These are phyloP conservation scores for Steinernema hermaphroditum DNA, from an alignment of 2,888 invertebrate species.

Conservation along the genomic window DNA sequence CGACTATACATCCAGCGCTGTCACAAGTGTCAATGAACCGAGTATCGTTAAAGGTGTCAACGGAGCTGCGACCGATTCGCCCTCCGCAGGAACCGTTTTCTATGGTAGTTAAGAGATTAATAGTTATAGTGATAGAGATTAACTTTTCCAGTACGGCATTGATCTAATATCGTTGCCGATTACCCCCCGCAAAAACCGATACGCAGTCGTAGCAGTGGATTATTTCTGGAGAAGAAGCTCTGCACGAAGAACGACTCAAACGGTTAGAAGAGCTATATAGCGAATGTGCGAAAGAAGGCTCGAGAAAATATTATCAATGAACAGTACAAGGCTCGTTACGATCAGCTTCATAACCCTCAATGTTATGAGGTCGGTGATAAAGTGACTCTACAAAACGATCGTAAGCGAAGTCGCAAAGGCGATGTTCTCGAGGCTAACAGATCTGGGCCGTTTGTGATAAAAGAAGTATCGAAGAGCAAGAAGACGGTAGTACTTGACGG, in stretches of 20 bases:
- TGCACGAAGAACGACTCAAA: not conserved
- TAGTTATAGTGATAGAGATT: not conserved
- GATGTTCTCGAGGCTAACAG: too few species aligned
- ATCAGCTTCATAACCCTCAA: not conserved
- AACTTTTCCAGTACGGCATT: not conserved
- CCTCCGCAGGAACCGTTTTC: not conserved
- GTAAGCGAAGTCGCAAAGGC: too few species aligned
- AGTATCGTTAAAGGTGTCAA: not conserved
- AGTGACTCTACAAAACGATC: not conserved
- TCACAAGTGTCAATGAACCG: not conserved
- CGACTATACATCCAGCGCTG: not conserved
- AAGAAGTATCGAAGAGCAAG: too few species aligned
- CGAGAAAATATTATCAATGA: not conserved
- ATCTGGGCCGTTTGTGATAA: too few species aligned
- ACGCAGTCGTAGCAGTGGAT: not conserved
- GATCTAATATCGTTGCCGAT: not conserved
- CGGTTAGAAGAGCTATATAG: not conserved
- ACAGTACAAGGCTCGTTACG: not conserved
- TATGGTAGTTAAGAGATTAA: not conserved
- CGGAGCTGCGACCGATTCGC: not conserved
- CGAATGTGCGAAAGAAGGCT: too few species aligned
- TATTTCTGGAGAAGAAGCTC: not conserved
- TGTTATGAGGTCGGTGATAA: not conserved
- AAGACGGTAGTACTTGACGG: too few species aligned
- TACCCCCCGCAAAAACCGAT: not conserved